These are phyloP conservation scores for Anas bahamensis DNA, from an alignment of 2,797 vertebrate species.

Conservation along the genomic window DNA sequence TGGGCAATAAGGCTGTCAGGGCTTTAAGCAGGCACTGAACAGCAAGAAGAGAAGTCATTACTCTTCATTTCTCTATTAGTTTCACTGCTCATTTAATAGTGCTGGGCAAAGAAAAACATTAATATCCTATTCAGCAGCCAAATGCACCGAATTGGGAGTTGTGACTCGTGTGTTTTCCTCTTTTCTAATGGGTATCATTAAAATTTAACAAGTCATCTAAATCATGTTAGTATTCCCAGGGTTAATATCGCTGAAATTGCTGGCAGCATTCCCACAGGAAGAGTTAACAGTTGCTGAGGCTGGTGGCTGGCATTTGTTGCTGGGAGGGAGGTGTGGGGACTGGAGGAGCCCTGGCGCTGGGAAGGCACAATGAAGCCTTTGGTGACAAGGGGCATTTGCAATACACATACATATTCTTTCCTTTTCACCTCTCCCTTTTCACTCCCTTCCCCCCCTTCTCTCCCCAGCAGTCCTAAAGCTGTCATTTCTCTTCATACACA, in stretches of 20 bases:
- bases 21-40: neutral
- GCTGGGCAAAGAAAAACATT: conserved; percentile 39
- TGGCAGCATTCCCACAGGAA: conserved; percentile 59
- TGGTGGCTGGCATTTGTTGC: neutral
- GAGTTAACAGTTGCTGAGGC: conserved; percentile 24
- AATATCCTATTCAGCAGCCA: conserved; percentile 7
- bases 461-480: conserved; percentile 15
- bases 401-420: neutral
- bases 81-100: neutral
- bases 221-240: conserved; percentile 64
- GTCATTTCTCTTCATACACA: conserved; percentile 4
- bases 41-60: neutral
- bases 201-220: conserved; percentile 68
- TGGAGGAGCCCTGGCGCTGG: conserved; percentile 1
- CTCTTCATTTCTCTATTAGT: conserved; percentile 12
- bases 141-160: conserved; percentile 13
- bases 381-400: neutral
- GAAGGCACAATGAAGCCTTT: neutral
- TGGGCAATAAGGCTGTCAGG: neutral
- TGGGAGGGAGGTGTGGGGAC: neutral
- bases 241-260: conserved; percentile 62
- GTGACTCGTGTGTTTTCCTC: neutral
- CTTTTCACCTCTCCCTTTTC: neutral
- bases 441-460: neutral
- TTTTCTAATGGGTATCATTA: conserved; percentile 71